These are phyloP conservation scores for Drosophila ezoana DNA, from an alignment of 2,888 invertebrate species.

Conservation along the genomic window DNA sequence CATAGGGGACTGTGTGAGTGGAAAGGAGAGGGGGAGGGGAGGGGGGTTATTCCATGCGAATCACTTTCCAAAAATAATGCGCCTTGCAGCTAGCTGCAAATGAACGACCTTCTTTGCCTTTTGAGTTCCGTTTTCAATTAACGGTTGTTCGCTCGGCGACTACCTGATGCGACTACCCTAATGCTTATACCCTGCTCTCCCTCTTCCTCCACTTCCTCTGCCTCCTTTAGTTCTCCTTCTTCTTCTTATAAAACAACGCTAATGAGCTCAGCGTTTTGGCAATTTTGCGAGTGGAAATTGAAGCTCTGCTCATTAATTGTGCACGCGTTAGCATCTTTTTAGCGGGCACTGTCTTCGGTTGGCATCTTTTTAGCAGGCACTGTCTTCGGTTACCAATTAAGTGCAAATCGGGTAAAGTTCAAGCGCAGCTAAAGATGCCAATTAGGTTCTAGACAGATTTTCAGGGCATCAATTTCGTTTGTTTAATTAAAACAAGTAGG, in stretches of 20 bases:
- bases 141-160: slow-evolving; percentile 11
- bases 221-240: neutral
- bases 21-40: too few relatives aligned
- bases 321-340: slow-evolving; percentile 14
- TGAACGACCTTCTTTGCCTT: slow-evolving; percentile 31
- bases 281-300: slow-evolving; percentile 16
- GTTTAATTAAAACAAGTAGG: slow-evolving; percentile 6
- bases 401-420: slow-evolving; percentile 21
- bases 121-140: slow-evolving; percentile 18
- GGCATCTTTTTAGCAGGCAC: slow-evolving; percentile 8
- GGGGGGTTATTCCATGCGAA: slow-evolving; percentile 28
- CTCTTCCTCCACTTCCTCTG: neutral
- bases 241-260: slow-evolving; percentile 12
- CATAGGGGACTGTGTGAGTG: too few relatives aligned
- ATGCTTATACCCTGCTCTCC: neutral
- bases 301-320: slow-evolving; percentile 15
- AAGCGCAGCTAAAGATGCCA: slow-evolving; percentile 6
- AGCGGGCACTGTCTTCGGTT: slow-evolving; percentile 31
- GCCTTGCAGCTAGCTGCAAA: slow-evolving; percentile 8
- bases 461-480: slow-evolving; percentile 9
- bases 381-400: slow-evolving; percentile 67
- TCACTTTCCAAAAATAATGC: slow-evolving; percentile 24
- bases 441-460: slow-evolving; percentile 23
- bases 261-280: slow-evolving; percentile 33
- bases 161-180: slow-evolving; percentile 30